Base-by-base conservation (phyloP, 2,797 vertebrate species). In the Pogonophryne albipinna region DNA sequence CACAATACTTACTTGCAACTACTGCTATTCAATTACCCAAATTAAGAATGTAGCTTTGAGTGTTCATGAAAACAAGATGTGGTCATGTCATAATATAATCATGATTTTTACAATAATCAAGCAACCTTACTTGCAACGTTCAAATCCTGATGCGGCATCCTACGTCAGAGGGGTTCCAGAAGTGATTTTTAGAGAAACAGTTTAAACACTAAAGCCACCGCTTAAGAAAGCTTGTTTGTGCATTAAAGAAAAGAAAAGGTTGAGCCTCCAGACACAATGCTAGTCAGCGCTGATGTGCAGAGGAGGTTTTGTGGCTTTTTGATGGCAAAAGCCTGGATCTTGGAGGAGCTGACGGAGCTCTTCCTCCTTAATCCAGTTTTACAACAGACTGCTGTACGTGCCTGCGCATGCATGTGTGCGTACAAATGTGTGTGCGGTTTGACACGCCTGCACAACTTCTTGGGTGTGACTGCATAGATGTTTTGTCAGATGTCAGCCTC, bases 401-500 rank as follows among this genome's bases (percentile, higher is more conserved):
- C 15, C 47, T 11, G n/a, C 15, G 10, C 31, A 56, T 19, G 19
- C 23, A 19, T 10, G 17, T 23, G 76, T 16, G 11, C 7, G 7
- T 63, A 9, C 34, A 1, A 3, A 45, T 23, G 62, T 17, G 46
- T 20, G 60, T 12, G 47, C 2, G 10, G 52, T 20, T 73, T 67
- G 34, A 38, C 46, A 16, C 4, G 49, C 19, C 23, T 71, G 83
- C 70, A 50, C 77, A 69, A 64, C 81, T 81, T 88, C 70, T 53
- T 78, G 88, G 74, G 89, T 84, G 90, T 83, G 87, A 87, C 79
- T 64, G 69, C 60, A 34, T 76, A 83, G 72, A 76, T 87, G 87
- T 89, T 89, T 87, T 88, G 89, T 91, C 88, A 87, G 85, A 88
- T 86, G 88, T 90, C 90, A 89, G 85, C 82, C 72, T 79, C 66